A percentile compares a stretch with the other conserved stretches of the same genome.
Conservation (phyloP, 2,888 invertebrate genomes). For the Mythimna impura region DNA sequence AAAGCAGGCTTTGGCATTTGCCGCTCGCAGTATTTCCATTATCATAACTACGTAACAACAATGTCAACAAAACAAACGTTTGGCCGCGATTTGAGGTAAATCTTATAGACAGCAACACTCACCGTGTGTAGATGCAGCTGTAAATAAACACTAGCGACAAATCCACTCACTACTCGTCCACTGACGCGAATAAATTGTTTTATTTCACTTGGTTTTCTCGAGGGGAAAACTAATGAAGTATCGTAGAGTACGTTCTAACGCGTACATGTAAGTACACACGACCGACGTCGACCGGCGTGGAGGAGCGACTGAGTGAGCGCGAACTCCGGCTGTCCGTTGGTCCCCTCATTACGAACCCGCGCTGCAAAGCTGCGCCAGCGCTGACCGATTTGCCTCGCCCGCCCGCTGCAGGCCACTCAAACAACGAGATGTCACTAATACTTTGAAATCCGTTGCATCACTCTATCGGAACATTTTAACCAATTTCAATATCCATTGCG, state of each 20-base stretch:
- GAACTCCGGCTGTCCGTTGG: slow-evolving; percentile 69
- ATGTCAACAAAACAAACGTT: slow-evolving; percentile 79
- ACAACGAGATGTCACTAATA: slow-evolving; percentile 66
- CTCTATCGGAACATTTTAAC: not conserved
- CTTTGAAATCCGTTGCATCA: slow-evolving; percentile 67
- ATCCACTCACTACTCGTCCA: slow-evolving; percentile 78
- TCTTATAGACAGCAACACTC: slow-evolving; percentile 68
- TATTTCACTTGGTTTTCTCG: slow-evolving; percentile 87
- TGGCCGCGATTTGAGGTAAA: slow-evolving; percentile 69
- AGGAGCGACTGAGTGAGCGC: slow-evolving; percentile 71
- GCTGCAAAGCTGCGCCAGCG: slow-evolving; percentile 67
- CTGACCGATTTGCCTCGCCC: slow-evolving; percentile 81
- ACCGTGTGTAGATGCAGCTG: slow-evolving; percentile 69
- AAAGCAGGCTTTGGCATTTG: slow-evolving; percentile 31
- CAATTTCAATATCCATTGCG: slow-evolving; percentile 32
- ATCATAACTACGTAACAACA: slow-evolving; percentile 71
- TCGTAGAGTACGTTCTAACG: slow-evolving; percentile 67
- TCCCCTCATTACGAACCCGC: slow-evolving; percentile 67
- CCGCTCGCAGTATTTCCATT: slow-evolving; percentile 67
- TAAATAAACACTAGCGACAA: slow-evolving; percentile 68
- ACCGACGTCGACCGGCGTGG: slow-evolving; percentile 56
- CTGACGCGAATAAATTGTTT: slow-evolving; percentile 65
- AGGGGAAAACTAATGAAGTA: slow-evolving; percentile 84
- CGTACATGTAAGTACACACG: slow-evolving; percentile 15
- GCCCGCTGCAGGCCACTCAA: slow-evolving; percentile 51